Conservation (phyloP, 2,888 invertebrate genomes). For the Clostera curtula region DNA sequence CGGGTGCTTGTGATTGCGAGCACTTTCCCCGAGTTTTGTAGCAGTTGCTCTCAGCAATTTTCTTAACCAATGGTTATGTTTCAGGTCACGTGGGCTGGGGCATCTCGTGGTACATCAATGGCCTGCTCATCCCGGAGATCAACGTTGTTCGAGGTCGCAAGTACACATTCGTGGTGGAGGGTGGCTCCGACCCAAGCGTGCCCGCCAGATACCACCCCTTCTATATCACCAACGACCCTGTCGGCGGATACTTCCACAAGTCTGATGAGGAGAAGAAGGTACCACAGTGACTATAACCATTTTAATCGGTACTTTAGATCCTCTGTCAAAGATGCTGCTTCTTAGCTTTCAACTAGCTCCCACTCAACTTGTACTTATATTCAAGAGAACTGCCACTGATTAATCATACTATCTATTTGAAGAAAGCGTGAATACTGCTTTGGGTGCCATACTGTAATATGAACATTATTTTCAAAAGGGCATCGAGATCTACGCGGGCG, state of each 20-base stretch:
- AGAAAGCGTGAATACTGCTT: too few relatives aligned
- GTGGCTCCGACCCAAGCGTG: conserved; percentile 84
- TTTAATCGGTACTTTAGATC: neutral
- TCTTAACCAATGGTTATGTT: neutral
- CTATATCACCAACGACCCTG: conserved; percentile 92
- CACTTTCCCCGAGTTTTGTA: too few relatives aligned
- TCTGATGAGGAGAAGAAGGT: conserved; percentile 87
- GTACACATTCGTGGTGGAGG: conserved; percentile 92
- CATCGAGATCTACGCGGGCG: conserved; percentile 88
- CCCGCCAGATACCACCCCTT: conserved; percentile 94
- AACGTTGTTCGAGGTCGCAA: conserved; percentile 90
- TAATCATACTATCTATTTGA: neutral
- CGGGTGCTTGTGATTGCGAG: too few relatives aligned
- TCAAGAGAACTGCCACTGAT: too few relatives aligned
- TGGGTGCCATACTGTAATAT: too few relatives aligned
- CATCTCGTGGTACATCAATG: conserved; percentile 95
- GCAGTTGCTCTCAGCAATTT: too few relatives aligned
- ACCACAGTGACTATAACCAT: conserved; percentile 15
- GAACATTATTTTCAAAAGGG: too few relatives aligned
- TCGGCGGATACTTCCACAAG: conserved; percentile 93
- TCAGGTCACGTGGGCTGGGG: conserved; percentile 95
- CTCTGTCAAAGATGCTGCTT: too few relatives aligned
- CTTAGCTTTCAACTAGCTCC: too few relatives aligned
- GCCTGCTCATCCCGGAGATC: conserved; percentile 92
- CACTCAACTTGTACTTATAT: too few relatives aligned